Evolutionary conservation across 2,797 vertebrate species (phyloP).

Genomic region (Sebastes trivittatus): DNA sequence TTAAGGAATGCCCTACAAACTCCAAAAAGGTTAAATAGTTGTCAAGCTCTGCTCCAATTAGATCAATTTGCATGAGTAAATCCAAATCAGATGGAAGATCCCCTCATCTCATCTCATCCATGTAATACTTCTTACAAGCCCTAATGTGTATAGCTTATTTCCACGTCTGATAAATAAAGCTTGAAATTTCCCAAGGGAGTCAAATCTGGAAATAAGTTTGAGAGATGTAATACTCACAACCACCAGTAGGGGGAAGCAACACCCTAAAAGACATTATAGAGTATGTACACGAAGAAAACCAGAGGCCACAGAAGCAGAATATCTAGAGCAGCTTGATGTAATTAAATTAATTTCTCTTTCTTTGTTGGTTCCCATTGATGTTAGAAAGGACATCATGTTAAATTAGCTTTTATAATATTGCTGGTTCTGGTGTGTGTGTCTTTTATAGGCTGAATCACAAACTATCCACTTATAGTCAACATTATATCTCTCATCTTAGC

Average conservation of each 20-base stretch:
- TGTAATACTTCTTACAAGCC: not conserved
- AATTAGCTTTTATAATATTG: not conserved
- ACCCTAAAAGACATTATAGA: accelerated
- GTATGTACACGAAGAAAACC: conserved; percentile 40
- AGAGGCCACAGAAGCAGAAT: conserved; percentile 25
- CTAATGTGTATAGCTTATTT: not conserved
- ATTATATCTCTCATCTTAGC: too few relatives aligned
- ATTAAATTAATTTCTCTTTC: accelerated
- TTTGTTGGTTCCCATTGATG: not conserved
- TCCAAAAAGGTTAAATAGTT: not conserved
- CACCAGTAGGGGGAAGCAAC: conserved; percentile 13
- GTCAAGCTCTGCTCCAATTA: not conserved
- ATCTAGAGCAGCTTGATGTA: conserved; percentile 25
- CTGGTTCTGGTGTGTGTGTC: not conserved
- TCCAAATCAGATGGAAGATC: conserved; percentile 11
- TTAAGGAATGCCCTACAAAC: not conserved
- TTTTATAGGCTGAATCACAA: not conserved
- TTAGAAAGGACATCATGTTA: not conserved
- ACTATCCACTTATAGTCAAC: not conserved
- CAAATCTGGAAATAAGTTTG: not conserved
- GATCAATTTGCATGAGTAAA: not conserved
- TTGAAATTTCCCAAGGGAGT: not conserved
- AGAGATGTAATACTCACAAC: not conserved
- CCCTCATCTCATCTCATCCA: conserved; percentile 3
- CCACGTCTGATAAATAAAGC: conserved; percentile 1